These are phyloP conservation scores for Erpornis zantholeuca DNA, from an alignment of 2,113 vertebrate genomes.

Conservation along the genomic window DNA sequence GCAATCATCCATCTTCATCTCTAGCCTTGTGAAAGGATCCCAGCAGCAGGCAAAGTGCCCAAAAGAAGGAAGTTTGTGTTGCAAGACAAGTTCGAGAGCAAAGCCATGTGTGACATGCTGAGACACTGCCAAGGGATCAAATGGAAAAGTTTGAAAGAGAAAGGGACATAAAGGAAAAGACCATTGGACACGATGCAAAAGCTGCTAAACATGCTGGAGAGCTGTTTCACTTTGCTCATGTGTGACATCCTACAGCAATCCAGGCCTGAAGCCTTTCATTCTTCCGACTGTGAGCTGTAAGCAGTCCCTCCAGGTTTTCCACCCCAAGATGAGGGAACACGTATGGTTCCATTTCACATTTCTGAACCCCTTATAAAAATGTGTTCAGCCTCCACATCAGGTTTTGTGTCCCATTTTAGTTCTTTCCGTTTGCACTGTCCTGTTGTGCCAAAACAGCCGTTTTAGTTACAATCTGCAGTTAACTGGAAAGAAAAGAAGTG, in stretches of 20 bases:
- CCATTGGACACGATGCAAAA: background rate
- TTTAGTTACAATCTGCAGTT: background rate
- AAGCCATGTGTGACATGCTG: background rate
- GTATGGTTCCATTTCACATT: background rate
- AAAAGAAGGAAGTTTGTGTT: background rate
- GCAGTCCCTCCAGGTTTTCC: background rate
- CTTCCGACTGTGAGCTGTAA: background rate
- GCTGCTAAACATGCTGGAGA: background rate
- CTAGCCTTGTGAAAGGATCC: conserved; percentile 1
- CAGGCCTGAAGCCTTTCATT: background rate
- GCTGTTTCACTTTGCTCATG: background rate
- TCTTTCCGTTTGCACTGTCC: background rate
- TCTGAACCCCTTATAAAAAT: background rate
- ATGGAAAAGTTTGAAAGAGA: background rate
- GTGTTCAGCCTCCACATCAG: background rate
- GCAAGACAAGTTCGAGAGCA: background rate
- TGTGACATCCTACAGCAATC: background rate
- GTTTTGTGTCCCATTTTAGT: background rate
- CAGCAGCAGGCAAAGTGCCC: background rate
- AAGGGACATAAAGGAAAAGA: background rate
- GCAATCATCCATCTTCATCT: background rate
- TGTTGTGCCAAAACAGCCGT: background rate
- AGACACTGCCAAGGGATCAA: background rate
- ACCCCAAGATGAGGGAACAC: background rate
- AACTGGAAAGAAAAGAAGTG: background rate